Evolutionary conservation across 2,888 invertebrate species (phyloP).

Genomic region (Sylvicola fuscatus): DNA sequence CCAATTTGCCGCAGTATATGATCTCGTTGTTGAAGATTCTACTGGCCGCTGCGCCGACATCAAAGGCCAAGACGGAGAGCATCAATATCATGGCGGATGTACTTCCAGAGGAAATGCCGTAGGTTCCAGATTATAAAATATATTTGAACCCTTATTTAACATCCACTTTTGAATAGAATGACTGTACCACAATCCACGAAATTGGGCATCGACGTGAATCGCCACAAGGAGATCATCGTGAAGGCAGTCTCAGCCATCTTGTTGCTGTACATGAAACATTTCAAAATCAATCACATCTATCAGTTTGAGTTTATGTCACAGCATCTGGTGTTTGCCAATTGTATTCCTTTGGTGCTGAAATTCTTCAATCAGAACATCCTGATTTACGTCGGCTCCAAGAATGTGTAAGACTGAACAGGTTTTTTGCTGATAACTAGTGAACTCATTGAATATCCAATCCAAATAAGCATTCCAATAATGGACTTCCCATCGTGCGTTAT

Average conservation of each 20-base stretch:
- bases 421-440: background rate
- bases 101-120: constrained; percentile 93
- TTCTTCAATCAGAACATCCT: constrained; percentile 98
- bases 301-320: constrained; percentile 99
- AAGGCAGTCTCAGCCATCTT: constrained; percentile 87
- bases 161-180: constrained; percentile 35
- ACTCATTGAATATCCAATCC: background rate
- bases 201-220: constrained; percentile 89
- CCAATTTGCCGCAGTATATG: constrained; percentile 93
- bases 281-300: constrained; percentile 91
- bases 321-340: constrained; percentile 96
- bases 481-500: constrained; percentile 95
- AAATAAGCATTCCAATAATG: constrained; percentile 59
- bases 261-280: constrained; percentile 83
- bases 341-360: constrained; percentile 92
- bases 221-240: constrained; percentile 97
- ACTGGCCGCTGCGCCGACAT: constrained; percentile 95
- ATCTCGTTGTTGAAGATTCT: constrained; percentile 92
- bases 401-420: constrained; percentile 46
- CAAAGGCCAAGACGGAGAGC: constrained; percentile 94
- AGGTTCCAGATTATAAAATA: constrained; percentile 16
- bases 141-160: background rate
- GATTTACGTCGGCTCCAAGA: constrained; percentile 86
- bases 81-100: constrained; percentile 98
- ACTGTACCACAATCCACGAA: constrained; percentile 88